These are phyloP conservation scores for Leptothorax acervorum DNA, from an alignment of 2,888 invertebrate species.

Conservation along the genomic window DNA sequence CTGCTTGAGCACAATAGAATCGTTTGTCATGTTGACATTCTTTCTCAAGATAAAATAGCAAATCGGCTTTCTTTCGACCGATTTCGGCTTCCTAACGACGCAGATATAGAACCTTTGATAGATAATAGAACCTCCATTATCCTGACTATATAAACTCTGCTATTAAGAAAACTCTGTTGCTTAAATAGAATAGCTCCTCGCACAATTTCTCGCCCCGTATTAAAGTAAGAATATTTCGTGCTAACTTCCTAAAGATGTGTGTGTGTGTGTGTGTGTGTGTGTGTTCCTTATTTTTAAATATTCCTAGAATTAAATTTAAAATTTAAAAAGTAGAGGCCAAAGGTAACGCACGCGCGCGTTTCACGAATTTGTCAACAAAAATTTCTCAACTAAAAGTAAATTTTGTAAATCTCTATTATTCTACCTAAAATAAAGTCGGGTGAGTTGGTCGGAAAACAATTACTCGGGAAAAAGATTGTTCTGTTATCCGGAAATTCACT, in stretches of 20 bases:
- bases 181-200: not conserved
- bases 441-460: not conserved
- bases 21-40: conserved; percentile 41
- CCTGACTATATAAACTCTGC: not conserved
- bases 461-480: not conserved
- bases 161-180: not conserved
- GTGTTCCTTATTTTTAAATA: not conserved
- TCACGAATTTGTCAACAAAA: not conserved
- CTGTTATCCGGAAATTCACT: not conserved
- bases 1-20: conserved; percentile 35
- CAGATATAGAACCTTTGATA: not conserved
- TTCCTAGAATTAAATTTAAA: not conserved
- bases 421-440: not conserved
- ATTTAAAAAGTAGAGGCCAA: not conserved
- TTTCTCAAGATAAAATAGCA: not conserved
- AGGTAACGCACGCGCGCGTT: not conserved
- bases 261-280: too few species aligned
- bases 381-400: not conserved
- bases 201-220: not conserved
- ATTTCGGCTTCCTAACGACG: not conserved
- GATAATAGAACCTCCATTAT: not conserved
- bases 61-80: not conserved
- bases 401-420: not conserved
- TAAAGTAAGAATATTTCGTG: not conserved
- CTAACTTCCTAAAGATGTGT: not conserved